Evolutionary conservation across 2,113 vertebrate genomes (phyloP), one percentile per base, ranked within the genome.

Genomic region (Odocoileus hemionus): DNA sequence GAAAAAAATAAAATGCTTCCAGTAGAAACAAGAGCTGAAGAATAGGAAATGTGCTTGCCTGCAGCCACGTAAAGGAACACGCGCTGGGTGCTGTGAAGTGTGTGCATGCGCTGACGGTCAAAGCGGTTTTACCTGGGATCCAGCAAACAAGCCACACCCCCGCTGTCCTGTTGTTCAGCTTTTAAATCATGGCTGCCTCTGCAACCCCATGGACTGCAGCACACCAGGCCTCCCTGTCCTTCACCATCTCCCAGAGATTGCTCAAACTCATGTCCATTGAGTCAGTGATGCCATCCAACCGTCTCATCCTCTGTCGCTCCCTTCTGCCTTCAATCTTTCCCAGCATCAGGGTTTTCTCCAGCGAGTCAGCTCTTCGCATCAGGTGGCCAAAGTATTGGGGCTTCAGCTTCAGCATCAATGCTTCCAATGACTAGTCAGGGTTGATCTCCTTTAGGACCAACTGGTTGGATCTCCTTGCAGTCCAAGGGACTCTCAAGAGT

Each of bases 101-200:
- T 1, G 0, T 2, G 1, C 10, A 2, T 0, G 0, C 4, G 1
- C 87, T 47, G 19, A 15, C 28, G 11, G 33, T 47, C 79, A 28
- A 39, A 58, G 5, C 16, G 0, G 7, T 6, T 5, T 28, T 0
- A 4, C 58, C 58, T 6, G 36, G 47, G 50, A 26, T 26, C 58
- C 16, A 2, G 54, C 64, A 39, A 33, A 54, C 1, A 6, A 89
- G 74, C 76, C 52, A 1, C 0, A 3, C 14, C 9, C 30, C 82
- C 39, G 39, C 21, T 3, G 36, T 52, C 45, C 15, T 43, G 2
- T 6, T 43, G 70, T 43, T 76, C 36, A 43, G 70, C 6, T 76
- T 43, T 25, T 76, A 14, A 43, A 43, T 43, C 39, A 43, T 3
- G 39, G 43, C 39, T 23, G 0, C 21, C 39, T 76, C 70, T 43